These are phyloP conservation scores for Ctenopoma kingsleyae DNA, from an alignment of 2,797 vertebrate genomes.

Conservation along the genomic window DNA sequence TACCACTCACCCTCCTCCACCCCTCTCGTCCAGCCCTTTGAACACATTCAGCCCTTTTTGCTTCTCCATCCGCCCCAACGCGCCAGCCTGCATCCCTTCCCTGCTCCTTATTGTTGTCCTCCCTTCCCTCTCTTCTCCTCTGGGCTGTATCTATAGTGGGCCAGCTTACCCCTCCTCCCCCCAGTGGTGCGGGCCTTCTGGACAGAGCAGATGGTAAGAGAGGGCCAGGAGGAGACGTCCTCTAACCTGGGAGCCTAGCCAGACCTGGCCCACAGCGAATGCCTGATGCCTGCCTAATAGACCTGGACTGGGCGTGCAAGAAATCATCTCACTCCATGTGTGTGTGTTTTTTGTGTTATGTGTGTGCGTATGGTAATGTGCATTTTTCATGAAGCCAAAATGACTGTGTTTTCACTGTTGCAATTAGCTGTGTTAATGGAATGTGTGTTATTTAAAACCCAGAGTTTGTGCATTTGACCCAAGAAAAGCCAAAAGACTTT, in stretches of 20 bases:
- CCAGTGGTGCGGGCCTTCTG: constrained; percentile 81
- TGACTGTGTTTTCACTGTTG: constrained; percentile 25
- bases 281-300: constrained; percentile 79
- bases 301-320: constrained; percentile 71
- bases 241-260: constrained; percentile 84
- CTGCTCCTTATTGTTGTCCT: constrained; percentile 17
- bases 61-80: constrained; percentile 25
- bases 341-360: constrained; percentile 21
- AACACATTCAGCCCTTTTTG: constrained; percentile 37
- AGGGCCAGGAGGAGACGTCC: constrained; percentile 83
- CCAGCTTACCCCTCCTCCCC: constrained; percentile 34
- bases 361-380: constrained; percentile 24
- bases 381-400: constrained; percentile 26
- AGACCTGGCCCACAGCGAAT: constrained; percentile 74
- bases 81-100: constrained; percentile 13
- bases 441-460: constrained; percentile 41
- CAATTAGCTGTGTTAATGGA: constrained; percentile 33
- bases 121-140: constrained; percentile 47
- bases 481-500: not conserved
- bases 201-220: constrained; percentile 85
- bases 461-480: constrained; percentile 6
- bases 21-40: constrained; percentile 14
- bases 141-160: constrained; percentile 52
- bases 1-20: constrained; percentile 28
- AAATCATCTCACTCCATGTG: constrained; percentile 39